Percentiles rank a stretch among this genome's conserved stretches.
Conservation (phyloP, 2,888 invertebrate genomes). For the Onthophagus sagittarius region DNA sequence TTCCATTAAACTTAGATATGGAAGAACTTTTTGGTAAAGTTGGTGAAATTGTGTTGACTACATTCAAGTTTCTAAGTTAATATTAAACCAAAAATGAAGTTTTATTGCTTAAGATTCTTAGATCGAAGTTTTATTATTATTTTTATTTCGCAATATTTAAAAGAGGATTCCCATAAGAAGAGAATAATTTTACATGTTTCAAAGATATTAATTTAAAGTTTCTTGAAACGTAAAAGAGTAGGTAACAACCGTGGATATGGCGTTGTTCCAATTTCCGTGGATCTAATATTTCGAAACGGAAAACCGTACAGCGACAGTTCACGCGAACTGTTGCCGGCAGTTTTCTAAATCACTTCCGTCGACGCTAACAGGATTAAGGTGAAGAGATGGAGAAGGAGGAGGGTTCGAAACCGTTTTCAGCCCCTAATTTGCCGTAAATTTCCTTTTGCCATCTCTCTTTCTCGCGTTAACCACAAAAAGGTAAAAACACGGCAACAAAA, state of each 20-base stretch:
- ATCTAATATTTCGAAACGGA: background rate
- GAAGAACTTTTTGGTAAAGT: too few species aligned
- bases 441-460: background rate
- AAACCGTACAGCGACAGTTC: conserved; percentile 1
- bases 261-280: background rate
- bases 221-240: too few species aligned
- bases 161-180: too few species aligned
- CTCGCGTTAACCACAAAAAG: background rate
- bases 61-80: too few species aligned
- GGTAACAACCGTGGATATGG: background rate
- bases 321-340: background rate
- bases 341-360: conserved; percentile 10
- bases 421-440: background rate
- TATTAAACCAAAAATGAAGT: too few species aligned
- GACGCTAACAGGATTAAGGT: conserved; percentile 8
- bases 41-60: too few species aligned
- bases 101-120: too few species aligned
- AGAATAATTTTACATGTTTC: too few species aligned
- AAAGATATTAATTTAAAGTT: background rate
- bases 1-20: too few species aligned
- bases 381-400: background rate
- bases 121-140: too few species aligned
- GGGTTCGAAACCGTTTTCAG: background rate
- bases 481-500: background rate
- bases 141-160: too few species aligned